Evolutionary conservation across 2,113 vertebrate species (phyloP).

Genomic region (Edolisoma coerulescens): DNA sequence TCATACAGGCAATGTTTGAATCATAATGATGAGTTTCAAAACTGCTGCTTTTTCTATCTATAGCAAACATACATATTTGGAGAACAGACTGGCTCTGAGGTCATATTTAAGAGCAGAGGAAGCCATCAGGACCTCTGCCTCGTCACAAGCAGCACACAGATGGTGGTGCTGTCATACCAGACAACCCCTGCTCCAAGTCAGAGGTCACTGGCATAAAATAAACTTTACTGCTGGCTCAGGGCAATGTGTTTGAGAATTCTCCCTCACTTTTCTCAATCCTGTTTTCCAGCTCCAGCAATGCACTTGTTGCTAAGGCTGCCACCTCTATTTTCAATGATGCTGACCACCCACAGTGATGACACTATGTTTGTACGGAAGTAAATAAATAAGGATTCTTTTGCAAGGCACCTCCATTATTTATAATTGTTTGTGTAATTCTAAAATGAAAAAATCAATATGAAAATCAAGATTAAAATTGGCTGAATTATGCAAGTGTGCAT

Average conservation of each 20-base stretch:
- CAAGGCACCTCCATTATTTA: neutral
- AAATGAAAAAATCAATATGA: neutral
- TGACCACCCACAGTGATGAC: neutral
- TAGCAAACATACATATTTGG: neutral
- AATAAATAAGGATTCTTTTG: neutral
- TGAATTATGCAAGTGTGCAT: neutral
- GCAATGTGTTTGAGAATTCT: neutral
- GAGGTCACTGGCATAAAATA: neutral
- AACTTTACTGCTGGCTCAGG: neutral
- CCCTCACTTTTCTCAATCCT: neutral
- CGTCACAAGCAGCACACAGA: neutral
- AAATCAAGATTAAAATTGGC: neutral
- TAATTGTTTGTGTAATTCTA: neutral
- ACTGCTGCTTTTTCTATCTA: constrained; percentile 9
- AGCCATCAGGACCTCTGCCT: neutral
- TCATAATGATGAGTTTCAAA: constrained; percentile 32
- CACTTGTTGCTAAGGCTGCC: neutral
- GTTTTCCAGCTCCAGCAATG: neutral
- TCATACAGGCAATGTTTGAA: constrained; percentile 24
- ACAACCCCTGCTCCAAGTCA: neutral
- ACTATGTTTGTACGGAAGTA: neutral
- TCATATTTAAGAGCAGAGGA: neutral
- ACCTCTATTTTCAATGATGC: neutral
- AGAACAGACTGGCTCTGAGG: neutral
- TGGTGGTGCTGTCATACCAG: neutral